These are phyloP conservation scores for Coreius guichenoti DNA, from an alignment of 2,797 vertebrate genomes.

Conservation along the genomic window DNA sequence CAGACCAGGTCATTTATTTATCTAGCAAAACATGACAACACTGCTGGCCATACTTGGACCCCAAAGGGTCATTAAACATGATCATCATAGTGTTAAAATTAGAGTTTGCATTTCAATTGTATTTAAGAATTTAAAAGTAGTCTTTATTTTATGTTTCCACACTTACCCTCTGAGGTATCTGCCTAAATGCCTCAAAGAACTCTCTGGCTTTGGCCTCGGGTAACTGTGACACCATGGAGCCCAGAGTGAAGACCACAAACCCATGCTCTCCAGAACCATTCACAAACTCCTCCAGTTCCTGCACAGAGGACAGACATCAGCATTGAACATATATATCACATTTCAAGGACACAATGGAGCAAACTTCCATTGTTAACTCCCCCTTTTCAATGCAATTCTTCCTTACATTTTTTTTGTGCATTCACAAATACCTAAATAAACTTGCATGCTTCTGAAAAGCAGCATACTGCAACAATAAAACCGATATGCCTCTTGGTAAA, in stretches of 20 bases:
- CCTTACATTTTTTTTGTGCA: neutral
- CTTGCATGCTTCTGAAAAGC: neutral
- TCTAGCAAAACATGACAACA: too few relatives aligned
- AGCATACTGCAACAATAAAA: neutral
- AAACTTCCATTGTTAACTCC: neutral
- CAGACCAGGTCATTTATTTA: too few relatives aligned
- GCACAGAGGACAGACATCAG: constrained; percentile 44
- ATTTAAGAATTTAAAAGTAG: neutral
- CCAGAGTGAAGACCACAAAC: constrained; percentile 91
- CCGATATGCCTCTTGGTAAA: neutral
- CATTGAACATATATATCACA: neutral
- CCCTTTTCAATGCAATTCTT: neutral
- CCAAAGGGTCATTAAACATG: neutral
- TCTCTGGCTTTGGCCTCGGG: constrained; percentile 80
- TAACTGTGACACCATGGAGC: constrained; percentile 88
- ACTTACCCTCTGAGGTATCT: constrained; percentile 90
- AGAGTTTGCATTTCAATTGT: neutral
- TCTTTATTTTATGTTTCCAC: neutral
- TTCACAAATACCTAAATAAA: neutral
- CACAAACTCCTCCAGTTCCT: constrained; percentile 91
- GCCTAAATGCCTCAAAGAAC: constrained; percentile 85
- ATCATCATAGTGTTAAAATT: neutral
- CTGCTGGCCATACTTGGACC: neutral
- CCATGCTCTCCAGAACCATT: constrained; percentile 92
- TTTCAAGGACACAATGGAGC: constrained; percentile 8